These are phyloP conservation scores for Boloria euphrosyne DNA, from an alignment of 2,888 invertebrate species.

Conservation along the genomic window DNA sequence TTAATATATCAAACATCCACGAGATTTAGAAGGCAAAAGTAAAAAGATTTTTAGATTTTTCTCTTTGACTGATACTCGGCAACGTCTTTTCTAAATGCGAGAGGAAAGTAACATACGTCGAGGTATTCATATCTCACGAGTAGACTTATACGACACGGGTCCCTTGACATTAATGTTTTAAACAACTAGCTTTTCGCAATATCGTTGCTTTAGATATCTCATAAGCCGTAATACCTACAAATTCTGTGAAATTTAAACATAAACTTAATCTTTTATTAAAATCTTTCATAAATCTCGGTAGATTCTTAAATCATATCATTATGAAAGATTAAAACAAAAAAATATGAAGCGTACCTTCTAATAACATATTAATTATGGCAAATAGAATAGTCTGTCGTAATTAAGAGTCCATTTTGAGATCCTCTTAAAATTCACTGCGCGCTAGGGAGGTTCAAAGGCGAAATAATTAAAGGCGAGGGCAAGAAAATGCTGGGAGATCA, in stretches of 20 bases:
- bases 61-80: conserved; percentile 4
- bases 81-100: conserved; percentile 17
- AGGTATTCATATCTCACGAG: background rate
- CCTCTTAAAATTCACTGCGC: conserved; percentile 78
- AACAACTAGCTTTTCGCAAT: conserved; percentile 7
- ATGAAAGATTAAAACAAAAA: conserved; percentile 13
- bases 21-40: conserved; percentile 3
- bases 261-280: no score
- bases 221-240: no score
- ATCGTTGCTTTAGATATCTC: background rate
- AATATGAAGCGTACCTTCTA: conserved; percentile 32
- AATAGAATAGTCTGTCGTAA: conserved; percentile 71
- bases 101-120: conserved; percentile 16
- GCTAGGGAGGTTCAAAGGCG: conserved; percentile 72
- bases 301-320: background rate
- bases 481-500: conserved; percentile 77
- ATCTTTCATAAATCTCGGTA: no score
- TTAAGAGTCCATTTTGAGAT: conserved; percentile 78
- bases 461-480: conserved; percentile 78
- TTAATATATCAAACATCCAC: background rate
- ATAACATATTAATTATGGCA: conserved; percentile 74
- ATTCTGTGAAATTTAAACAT: no score
- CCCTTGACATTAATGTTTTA: conserved; percentile 4
- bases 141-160: conserved; percentile 5
- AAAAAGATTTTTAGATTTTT: conserved; percentile 9